Evolutionary conservation across 2,888 invertebrate genomes (phyloP).

Genomic region (Tanypteryx hageni): DNA sequence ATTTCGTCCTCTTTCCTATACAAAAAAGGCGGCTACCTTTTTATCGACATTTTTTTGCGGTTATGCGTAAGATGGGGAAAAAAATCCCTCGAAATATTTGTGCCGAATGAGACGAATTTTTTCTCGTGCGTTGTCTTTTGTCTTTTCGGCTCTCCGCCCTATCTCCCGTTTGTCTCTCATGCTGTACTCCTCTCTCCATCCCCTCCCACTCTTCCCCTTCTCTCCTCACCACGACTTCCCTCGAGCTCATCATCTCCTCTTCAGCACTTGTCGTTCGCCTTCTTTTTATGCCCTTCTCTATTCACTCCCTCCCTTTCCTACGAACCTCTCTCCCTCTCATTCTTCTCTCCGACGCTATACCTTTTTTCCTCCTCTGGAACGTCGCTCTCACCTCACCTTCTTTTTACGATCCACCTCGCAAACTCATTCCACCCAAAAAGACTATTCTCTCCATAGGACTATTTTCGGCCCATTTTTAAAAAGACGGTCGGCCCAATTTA

Average conservation of each 20-base stretch:
- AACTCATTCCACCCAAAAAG: too few relatives aligned
- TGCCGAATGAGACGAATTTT: neutral
- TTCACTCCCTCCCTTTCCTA: neutral
- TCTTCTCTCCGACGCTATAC: neutral
- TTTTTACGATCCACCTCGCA: neutral
- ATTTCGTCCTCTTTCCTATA: neutral
- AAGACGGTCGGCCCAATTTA: too few relatives aligned
- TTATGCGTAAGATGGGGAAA: neutral
- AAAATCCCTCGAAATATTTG: neutral
- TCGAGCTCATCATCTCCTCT: neutral
- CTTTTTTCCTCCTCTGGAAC: neutral
- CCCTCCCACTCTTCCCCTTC: neutral
- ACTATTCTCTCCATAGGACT: too few relatives aligned
- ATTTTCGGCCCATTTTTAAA: too few relatives aligned
- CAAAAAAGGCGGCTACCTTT: neutral
- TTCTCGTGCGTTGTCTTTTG: neutral
- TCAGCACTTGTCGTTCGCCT: neutral
- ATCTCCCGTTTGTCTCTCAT: neutral
- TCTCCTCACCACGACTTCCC: neutral
- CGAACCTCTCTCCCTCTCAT: neutral
- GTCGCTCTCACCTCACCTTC: neutral
- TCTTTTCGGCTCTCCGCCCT: neutral
- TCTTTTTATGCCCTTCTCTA: neutral
- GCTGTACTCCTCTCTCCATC: neutral
- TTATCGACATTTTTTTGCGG: neutral